A percentile compares a stretch with the other conserved stretches of the same genome.
These are phyloP conservation scores for Drosophila buzzatii DNA, from an alignment of 2,888 invertebrate genomes.

Conservation along the genomic window DNA sequence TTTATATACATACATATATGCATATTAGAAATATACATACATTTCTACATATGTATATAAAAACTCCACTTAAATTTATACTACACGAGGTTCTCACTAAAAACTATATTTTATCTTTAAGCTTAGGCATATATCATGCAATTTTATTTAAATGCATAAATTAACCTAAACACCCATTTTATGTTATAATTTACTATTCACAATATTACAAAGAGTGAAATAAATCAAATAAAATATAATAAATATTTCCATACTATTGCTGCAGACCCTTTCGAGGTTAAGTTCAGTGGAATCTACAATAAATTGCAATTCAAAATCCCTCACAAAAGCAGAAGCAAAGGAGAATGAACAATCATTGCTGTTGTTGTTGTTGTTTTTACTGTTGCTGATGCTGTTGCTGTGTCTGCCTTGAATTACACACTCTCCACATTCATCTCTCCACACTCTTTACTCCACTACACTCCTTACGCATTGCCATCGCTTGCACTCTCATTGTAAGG, in stretches of 20 bases:
- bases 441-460: neutral
- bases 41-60: too few species aligned
- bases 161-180: too few species aligned
- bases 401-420: conserved; percentile 31
- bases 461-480: conserved; percentile 27
- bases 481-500: conserved; percentile 28
- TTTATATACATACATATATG: neutral
- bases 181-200: too few species aligned
- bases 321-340: conserved; percentile 27
- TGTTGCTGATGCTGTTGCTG: neutral
- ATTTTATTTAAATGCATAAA: too few species aligned
- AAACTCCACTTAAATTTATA: neutral
- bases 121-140: too few species aligned
- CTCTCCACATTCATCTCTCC: conserved; percentile 17
- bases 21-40: too few species aligned
- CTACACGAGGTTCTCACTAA: neutral
- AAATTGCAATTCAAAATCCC: conserved; percentile 31
- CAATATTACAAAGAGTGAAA: too few species aligned
- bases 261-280: neutral
- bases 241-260: neutral
- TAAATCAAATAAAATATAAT: too few species aligned
- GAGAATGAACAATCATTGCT: conserved; percentile 16
- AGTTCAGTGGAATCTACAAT: conserved; percentile 11
- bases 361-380: conserved; percentile 12
- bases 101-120: too few species aligned